These are phyloP conservation scores for Melopsittacus undulatus DNA, from an alignment of 2,797 vertebrate genomes.

Conservation along the genomic window DNA sequence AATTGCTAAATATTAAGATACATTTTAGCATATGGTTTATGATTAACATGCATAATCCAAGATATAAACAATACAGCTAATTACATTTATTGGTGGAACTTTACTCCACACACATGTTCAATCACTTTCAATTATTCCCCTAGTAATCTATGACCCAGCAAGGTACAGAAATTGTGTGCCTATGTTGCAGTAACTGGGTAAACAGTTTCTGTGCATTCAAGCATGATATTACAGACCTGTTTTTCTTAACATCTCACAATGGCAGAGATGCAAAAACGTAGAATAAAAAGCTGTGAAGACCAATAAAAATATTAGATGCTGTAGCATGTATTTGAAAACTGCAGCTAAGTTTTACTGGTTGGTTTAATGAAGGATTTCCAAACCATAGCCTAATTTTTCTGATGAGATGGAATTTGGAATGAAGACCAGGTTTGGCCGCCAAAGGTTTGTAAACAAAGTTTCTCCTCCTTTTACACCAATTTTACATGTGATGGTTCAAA, in stretches of 20 bases:
- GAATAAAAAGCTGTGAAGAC: background rate
- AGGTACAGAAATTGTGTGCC: background rate
- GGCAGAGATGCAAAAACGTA: background rate
- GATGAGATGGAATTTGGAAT: background rate
- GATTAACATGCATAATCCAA: slow-evolving; percentile 21
- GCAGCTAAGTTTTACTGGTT: background rate
- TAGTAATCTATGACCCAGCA: background rate
- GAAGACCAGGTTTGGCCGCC: background rate
- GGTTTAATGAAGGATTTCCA: background rate
- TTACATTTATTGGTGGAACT: slow-evolving; percentile 32
- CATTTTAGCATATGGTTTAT: slow-evolving; percentile 27
- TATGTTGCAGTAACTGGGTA: background rate
- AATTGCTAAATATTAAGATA: slow-evolving; percentile 49
- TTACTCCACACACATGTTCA: slow-evolving; percentile 32
- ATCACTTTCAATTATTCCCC: slow-evolving; percentile 29
- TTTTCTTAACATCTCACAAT: background rate
- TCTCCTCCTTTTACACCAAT: background rate
- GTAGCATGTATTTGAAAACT: background rate
- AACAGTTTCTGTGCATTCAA: background rate
- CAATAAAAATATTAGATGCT: background rate
- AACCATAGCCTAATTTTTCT: background rate
- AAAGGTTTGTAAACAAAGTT: background rate
- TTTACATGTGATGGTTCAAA: background rate
- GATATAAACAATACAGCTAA: slow-evolving; percentile 38
- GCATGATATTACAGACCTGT: background rate